Evolutionary conservation across 1,140 invertebrate species (phyloP).

Genomic region (Cotesia chilonis): DNA sequence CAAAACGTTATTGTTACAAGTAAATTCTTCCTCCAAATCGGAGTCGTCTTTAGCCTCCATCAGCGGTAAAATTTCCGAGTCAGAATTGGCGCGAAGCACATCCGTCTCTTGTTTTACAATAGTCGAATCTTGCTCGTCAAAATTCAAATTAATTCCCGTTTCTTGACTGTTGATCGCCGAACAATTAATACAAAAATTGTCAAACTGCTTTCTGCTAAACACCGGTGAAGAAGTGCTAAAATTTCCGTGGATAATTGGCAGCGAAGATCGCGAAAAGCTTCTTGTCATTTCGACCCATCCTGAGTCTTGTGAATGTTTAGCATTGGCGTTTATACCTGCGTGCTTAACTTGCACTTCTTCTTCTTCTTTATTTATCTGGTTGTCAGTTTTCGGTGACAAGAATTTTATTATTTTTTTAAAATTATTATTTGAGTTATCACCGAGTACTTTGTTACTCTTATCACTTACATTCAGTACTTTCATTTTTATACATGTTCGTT

Average conservation of each 20-base stretch:
- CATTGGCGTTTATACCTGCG: neutral
- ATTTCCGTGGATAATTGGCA: neutral
- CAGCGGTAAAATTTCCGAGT: neutral
- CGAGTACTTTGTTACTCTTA: too few species aligned
- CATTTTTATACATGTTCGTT: too few species aligned
- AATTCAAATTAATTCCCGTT: too few species aligned
- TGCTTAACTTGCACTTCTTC: neutral
- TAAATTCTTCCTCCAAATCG: neutral
- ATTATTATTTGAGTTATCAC: too few species aligned
- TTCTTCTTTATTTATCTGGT: too few species aligned
- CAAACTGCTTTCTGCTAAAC: too few species aligned
- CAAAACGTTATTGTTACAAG: neutral
- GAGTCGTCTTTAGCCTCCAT: neutral
- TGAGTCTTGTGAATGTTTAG: slow-evolving; percentile 4
- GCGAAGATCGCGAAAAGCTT: slow-evolving; percentile 14
- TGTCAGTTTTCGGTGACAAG: too few species aligned
- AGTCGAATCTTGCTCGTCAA: too few species aligned
- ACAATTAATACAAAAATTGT: too few species aligned
- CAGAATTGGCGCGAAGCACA: slow-evolving; percentile 1
- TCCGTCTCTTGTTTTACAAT: neutral
- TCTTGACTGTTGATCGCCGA: too few species aligned
- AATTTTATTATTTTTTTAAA: too few species aligned
- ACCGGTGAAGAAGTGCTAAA: slow-evolving; percentile 23
- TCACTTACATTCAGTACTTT: too few species aligned
- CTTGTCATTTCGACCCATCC: slow-evolving; percentile 8